Conservation (phyloP, 2,797 vertebrate genomes). For the Pantherophis vulpinus region DNA sequence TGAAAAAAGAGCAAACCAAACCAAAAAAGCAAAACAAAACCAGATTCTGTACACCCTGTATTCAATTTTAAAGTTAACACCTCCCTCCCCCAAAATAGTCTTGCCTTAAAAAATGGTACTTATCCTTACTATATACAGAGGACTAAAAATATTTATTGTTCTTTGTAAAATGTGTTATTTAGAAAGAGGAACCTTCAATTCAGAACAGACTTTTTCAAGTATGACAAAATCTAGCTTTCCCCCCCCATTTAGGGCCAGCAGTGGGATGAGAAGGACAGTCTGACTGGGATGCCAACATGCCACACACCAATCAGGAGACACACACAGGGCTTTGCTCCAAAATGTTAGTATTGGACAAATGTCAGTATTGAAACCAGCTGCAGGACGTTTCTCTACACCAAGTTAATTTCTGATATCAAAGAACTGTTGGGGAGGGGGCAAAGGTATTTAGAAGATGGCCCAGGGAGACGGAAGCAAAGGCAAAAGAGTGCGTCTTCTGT, state of each 20-base stretch:
- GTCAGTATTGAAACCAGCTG: background rate
- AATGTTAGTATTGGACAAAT: background rate
- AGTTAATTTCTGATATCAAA: background rate
- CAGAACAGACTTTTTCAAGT: conserved; percentile 10
- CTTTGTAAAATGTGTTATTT: background rate
- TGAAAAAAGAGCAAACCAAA: background rate
- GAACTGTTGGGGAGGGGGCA: too few species aligned
- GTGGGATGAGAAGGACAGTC: background rate
- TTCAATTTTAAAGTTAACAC: conserved; percentile 6
- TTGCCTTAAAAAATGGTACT: background rate
- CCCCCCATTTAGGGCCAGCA: background rate
- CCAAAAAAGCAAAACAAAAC: background rate
- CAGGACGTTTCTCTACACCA: background rate
- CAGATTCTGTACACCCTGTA: conserved; percentile 54
- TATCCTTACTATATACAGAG: background rate
- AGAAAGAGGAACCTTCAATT: background rate
- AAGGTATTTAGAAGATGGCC: background rate
- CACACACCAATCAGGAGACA: background rate
- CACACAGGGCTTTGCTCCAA: background rate
- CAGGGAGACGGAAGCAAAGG: background rate
- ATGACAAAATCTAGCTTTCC: background rate
- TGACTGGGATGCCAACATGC: background rate
- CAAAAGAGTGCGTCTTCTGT: rapidly evolving
- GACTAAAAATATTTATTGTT: background rate
- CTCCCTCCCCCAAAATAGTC: background rate